Evolutionary conservation across 2,888 invertebrate species (phyloP), one percentile per base, ranked within the genome.

Genomic region (Teleiodes luculella): DNA sequence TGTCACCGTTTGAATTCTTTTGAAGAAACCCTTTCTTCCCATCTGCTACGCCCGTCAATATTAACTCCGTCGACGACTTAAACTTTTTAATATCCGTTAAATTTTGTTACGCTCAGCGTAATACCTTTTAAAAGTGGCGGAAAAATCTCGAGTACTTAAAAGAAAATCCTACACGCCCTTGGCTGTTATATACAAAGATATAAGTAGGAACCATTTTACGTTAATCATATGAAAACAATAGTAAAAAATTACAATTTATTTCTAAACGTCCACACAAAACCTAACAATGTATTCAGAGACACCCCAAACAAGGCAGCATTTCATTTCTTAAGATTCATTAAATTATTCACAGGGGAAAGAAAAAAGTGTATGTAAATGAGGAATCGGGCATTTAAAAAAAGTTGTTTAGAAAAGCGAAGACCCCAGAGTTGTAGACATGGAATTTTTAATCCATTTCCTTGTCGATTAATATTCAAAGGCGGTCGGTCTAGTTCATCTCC

Each of bases 71-170:
- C 68, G 73, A 69, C 76, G 84, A 82, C 83, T 84, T 85, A 86
- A 90, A 90, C 88, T 89, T 90, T 89, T 88, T 89, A 89, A 88
- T 89, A 89, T 89, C 89, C 88, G 88, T 80, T 89, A 87, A 89
- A 89, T 89, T 86, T 82, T 75, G 87, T 88, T 86, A 87, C 80
- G 79, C 77, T 74, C 72, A 69, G 68, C 73, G 79, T 80, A 79
- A 83, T 84, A 72, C 82, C 78, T 76, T 85, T 81, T 78, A 81
- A 78, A 69, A 67, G 71, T 78, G 43, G 48, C 11, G 53, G 57
- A 52, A 58, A 63, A 61, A 67, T 68, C 57, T 57, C 64, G 59
- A 64, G 60, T 61, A 67, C 64, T 65, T 62, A 62, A 57, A 51
- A 63, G 61, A 67, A 74, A 68, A 72, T 63, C 59, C 43, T 43